These are phyloP conservation scores for Eulemur albifrons DNA, from an alignment of 2,797 vertebrate species.

Conservation along the genomic window DNA sequence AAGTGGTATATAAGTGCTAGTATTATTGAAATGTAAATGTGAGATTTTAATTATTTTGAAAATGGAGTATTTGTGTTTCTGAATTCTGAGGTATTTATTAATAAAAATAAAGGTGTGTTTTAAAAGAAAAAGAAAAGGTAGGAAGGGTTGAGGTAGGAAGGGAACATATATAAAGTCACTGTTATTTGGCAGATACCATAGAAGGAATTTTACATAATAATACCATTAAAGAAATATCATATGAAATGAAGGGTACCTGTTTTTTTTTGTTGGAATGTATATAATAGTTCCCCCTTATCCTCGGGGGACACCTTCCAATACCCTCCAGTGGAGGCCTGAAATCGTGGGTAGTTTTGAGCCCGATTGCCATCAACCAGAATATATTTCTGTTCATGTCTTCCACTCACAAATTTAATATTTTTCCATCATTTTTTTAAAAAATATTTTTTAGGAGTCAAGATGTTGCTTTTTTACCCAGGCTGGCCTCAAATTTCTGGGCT, in stretches of 20 bases:
- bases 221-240: background rate
- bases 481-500: no score
- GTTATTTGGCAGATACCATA: conserved; percentile 11
- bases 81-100: background rate
- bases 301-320: background rate
- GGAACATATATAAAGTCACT: background rate
- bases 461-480: no score
- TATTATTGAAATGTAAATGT: conserved; percentile 36
- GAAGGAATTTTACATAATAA: background rate
- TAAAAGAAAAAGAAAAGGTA: background rate
- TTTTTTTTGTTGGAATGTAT: background rate
- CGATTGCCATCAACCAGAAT: background rate
- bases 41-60: conserved; percentile 40
- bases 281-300: background rate
- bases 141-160: background rate
- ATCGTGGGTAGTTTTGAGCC: background rate
- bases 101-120: conserved; percentile 12
- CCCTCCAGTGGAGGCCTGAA: background rate
- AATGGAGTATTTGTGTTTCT: conserved; percentile 17
- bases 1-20: background rate
- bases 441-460: no score
- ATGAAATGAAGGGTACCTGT: background rate
- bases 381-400: background rate
- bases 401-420: background rate
- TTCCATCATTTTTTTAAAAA: background rate